Evolutionary conservation across 1,140 invertebrate species (phyloP).

Genomic region (Cataglyphis hispanica): DNA sequence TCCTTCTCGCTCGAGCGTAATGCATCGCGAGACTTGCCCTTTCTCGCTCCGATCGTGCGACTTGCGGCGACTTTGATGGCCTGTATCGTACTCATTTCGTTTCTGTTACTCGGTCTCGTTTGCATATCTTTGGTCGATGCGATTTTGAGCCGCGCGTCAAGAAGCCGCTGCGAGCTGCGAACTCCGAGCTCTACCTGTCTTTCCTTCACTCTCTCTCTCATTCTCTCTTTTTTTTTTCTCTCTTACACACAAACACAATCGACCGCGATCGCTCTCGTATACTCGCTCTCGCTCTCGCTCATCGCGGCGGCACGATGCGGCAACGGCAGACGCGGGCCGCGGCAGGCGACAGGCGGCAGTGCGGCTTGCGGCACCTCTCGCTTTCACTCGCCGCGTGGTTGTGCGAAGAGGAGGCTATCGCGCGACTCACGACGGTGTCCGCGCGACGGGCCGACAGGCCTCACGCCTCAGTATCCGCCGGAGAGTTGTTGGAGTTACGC

Average conservation of each 20-base stretch:
- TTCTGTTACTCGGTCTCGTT: background rate
- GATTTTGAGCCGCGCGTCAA: constrained; percentile 17
- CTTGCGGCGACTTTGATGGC: background rate
- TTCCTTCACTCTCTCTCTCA: background rate
- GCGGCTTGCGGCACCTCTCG: constrained; percentile 69
- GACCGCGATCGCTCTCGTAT: constrained; percentile 31
- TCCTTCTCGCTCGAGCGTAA: constrained; percentile 39
- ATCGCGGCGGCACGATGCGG: constrained; percentile 35
- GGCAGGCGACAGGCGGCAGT: constrained; percentile 53
- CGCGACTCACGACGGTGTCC: constrained; percentile 33
- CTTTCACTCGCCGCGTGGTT: constrained; percentile 72
- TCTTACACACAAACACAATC: too few relatives aligned
- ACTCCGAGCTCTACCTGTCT: constrained; percentile 29
- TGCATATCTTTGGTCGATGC: constrained; percentile 1
- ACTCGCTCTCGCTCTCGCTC: constrained; percentile 47
- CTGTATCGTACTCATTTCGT: constrained; percentile 6
- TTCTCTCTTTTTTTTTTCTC: too few relatives aligned
- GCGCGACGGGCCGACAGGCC: constrained; percentile 23
- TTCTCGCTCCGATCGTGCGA: constrained; percentile 17
- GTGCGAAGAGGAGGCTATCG: constrained; percentile 75
- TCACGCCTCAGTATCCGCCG: constrained; percentile 69
- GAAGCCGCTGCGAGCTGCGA: background rate
- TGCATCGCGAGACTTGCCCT: constrained; percentile 8
- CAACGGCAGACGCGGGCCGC: background rate
- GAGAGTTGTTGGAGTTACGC: constrained; percentile 66